Evolutionary conservation across 1,140 invertebrate species (phyloP).

Genomic region (Diabrotica undecimpunctata): DNA sequence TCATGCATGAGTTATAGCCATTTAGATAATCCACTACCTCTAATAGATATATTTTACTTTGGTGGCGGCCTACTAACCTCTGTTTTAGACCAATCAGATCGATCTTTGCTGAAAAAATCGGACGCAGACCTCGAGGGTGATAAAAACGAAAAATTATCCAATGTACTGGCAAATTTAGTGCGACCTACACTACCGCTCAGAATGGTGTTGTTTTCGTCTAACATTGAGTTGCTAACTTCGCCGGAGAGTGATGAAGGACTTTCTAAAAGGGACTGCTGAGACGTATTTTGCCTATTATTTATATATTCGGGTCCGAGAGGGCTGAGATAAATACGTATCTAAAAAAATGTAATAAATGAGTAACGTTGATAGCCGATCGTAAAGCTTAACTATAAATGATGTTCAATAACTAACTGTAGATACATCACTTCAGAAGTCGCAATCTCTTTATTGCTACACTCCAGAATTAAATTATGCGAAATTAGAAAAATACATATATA

Average conservation of each 20-base stretch:
- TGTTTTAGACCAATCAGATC: neutral
- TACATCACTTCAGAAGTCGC: too few relatives aligned
- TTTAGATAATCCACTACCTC: too few relatives aligned
- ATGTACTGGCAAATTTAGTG: neutral
- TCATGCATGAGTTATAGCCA: too few relatives aligned
- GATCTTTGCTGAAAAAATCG: neutral
- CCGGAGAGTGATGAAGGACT: constrained; percentile 2
- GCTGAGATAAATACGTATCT: constrained; percentile 6
- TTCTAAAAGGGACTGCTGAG: neutral
- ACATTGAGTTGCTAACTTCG: neutral
- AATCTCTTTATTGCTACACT: too few relatives aligned
- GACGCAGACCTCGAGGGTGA: neutral
- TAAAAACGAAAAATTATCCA: neutral
- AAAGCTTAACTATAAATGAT: neutral
- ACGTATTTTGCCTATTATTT: neutral
- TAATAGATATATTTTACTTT: too few relatives aligned
- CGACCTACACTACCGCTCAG: neutral
- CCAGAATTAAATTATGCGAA: too few relatives aligned
- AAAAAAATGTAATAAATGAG: neutral
- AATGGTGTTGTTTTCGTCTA: constrained; percentile 5
- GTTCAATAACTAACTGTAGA: too few relatives aligned
- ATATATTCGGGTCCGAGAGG: neutral
- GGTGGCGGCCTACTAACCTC: neutral
- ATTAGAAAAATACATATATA: too few relatives aligned
- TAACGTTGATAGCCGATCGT: neutral